These are phyloP conservation scores for Cyprinodon diabolis DNA, from an alignment of 2,797 vertebrate genomes.

Conservation along the genomic window DNA sequence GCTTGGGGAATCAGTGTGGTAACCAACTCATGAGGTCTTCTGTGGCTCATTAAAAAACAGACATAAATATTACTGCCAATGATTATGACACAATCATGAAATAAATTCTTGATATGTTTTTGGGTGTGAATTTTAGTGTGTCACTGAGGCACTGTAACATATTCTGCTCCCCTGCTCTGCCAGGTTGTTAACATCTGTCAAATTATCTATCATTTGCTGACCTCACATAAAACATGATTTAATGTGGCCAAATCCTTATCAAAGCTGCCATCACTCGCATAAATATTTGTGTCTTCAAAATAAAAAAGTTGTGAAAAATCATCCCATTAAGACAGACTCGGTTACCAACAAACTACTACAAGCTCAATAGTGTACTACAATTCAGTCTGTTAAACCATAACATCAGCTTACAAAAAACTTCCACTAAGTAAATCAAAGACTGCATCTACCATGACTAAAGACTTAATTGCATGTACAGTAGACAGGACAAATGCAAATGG, in stretches of 20 bases:
- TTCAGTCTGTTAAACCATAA: no score
- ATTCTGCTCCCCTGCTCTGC: not conserved
- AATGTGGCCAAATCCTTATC: not conserved
- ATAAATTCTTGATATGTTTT: slow-evolving; percentile 30
- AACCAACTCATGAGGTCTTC: slow-evolving; percentile 24
- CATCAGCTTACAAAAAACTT: no score
- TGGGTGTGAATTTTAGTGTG: slow-evolving; percentile 47
- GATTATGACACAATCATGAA: slow-evolving; percentile 39
- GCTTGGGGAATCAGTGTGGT: slow-evolving; percentile 37
- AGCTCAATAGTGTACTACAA: no score
- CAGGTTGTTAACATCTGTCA: not conserved
- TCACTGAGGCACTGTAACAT: not conserved
- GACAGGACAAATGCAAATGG: no score
- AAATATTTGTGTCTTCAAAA: not conserved
- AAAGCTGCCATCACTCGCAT: not conserved
- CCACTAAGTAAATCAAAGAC: no score
- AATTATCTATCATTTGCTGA: not conserved
- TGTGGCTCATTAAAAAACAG: slow-evolving; percentile 19
- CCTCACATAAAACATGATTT: not conserved
- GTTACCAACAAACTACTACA: no score
- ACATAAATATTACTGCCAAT: slow-evolving; percentile 43
- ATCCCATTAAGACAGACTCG: no score
- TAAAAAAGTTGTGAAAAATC: no score
- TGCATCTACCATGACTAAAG: no score
- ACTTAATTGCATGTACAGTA: no score